Evolutionary conservation across 1,140 invertebrate genomes (phyloP), one percentile per base, ranked within the genome.

Genomic region (Drosophila neocordata): DNA sequence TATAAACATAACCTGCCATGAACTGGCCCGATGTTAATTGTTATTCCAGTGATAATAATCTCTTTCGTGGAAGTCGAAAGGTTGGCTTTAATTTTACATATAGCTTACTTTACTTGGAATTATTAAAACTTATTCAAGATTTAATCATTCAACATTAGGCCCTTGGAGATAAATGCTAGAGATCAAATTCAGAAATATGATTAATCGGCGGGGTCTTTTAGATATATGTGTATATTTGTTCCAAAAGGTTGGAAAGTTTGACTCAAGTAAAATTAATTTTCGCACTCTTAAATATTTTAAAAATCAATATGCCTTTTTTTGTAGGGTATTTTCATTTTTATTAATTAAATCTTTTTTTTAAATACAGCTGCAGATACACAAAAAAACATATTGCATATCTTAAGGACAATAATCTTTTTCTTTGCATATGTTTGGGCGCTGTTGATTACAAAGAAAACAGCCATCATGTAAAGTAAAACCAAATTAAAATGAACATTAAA

Each of bases 341-440:
- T n/a, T n/a, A n/a, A n/a, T n/a, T n/a, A n/a, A n/a, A n/a, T n/a
- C n/a, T n/a, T n/a, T n/a, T n/a, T n/a, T n/a, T n/a, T 0, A 51
- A 51, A 51, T 18, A 2, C 11, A 69, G 13, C 12, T 4, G 8
- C 0, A 8, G 6, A 31, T 15, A 15, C 37, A n/a, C 13, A 7
- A 13, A 24, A 13, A 8, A 57, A 41, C 13, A 41, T 18, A 0
- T 7, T 8, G 72, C 71, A 67, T 68, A 74, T 51, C 22, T 37
- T 20, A 68, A 35, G 72, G 72, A 41, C 11, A 11, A 2, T 3
- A 13, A n/a, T 27, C 6, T 3, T 12, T 12, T 31, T 11, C 8
- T 11, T 35, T 56, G 5, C 3, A 35, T 61, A 60, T 61, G 27
- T 57, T 57, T 35, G 27, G 11, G 34, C 27, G 31, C 15, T 51